Percentiles rank a stretch among this genome's conserved stretches.
Evolutionary conservation across 2,888 invertebrate species (phyloP).

Genomic region (Apoda limacodes): DNA sequence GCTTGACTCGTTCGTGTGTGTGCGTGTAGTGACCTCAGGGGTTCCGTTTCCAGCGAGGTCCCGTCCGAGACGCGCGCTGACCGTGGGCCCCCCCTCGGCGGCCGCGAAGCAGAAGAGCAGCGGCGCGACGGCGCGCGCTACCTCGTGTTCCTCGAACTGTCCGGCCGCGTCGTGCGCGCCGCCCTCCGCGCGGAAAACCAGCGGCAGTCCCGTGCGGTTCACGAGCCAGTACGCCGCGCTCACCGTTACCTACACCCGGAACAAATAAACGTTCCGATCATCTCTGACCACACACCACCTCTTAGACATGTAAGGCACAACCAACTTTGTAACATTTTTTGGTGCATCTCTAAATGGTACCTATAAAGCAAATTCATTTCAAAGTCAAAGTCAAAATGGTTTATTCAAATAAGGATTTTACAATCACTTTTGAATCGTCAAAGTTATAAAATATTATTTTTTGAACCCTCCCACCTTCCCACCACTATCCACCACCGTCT

Average conservation of each 20-base stretch:
- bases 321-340: no score
- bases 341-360: background rate
- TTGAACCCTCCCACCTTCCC: no score
- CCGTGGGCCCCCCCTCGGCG: conserved; percentile 83
- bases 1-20: no score
- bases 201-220: conserved; percentile 95
- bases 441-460: no score
- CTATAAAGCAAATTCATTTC: no score
- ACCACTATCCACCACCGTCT: no score
- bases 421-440: no score
- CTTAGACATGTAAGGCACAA: background rate
- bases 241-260: conserved; percentile 71
- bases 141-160: conserved; percentile 95
- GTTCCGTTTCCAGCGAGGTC: conserved; percentile 62
- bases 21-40: no score
- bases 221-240: conserved; percentile 95
- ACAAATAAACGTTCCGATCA: background rate
- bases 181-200: conserved; percentile 94
- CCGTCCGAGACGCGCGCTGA: conserved; percentile 82
- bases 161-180: conserved; percentile 82
- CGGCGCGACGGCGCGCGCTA: conserved; percentile 92
- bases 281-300: background rate
- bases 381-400: no score
- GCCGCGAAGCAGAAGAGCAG: conserved; percentile 95
- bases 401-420: no score